These are phyloP conservation scores for Drosophila saltans DNA, from an alignment of 1,140 invertebrate genomes.

Conservation along the genomic window DNA sequence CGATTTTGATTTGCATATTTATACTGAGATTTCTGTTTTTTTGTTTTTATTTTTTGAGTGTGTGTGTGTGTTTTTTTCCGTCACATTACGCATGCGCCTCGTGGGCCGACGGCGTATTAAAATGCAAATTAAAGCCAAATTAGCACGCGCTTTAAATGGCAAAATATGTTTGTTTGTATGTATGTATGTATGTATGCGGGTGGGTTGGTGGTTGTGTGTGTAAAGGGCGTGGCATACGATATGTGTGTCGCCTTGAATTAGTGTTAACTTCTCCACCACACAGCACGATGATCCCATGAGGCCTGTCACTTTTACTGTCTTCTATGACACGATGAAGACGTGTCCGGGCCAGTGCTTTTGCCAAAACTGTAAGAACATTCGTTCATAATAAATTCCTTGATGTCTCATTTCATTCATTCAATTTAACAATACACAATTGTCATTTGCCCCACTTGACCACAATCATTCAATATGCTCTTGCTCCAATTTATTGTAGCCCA, in stretches of 20 bases:
- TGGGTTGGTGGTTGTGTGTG: not conserved
- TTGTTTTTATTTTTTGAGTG: constrained; percentile 6
- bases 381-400: constrained; percentile 7
- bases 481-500: constrained; percentile 25
- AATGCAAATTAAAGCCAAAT: constrained; percentile 77
- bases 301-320: constrained; percentile 6
- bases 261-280: not conserved
- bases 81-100: constrained; percentile 59
- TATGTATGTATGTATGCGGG: not conserved
- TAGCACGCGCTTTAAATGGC: constrained; percentile 60
- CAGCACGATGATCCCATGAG: constrained; percentile 5
- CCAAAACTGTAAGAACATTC: not conserved
- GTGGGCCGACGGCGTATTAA: constrained; percentile 59
- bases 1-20: constrained; percentile 72
- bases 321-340: constrained; percentile 1
- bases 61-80: too few species aligned
- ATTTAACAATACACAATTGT: too few species aligned
- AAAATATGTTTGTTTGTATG: not conserved
- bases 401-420: constrained; percentile 2
- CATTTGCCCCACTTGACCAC: constrained; percentile 53
- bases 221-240: constrained; percentile 5
- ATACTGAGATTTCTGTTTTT: constrained; percentile 31
- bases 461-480: constrained; percentile 48
- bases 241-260: constrained; percentile 31
- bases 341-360: not conserved